phyloP scores from a whole-genome alignment of 2,797 vertebrate species.

The Pelochelys cantorii region DNA sequence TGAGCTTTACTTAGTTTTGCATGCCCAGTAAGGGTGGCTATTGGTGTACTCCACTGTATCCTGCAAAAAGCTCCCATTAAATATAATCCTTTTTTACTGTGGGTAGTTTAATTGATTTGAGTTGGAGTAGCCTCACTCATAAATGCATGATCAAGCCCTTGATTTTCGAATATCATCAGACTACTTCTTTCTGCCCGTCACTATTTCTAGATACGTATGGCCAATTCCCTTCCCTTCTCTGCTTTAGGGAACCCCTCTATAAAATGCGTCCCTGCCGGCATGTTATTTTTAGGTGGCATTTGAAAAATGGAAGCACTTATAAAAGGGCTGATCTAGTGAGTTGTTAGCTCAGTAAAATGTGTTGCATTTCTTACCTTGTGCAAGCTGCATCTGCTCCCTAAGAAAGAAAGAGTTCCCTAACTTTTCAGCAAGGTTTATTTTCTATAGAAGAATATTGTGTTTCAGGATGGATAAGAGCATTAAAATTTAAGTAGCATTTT shows the following conservation, averaged over 20 bases:
- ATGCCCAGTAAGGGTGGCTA: rapidly evolving
- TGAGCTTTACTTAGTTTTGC: background rate
- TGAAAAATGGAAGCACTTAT: rapidly evolving
- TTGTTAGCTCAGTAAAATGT: background rate
- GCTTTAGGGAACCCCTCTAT: background rate
- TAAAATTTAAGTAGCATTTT: constrained; percentile 67
- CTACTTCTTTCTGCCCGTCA: rapidly evolving
- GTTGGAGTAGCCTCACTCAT: background rate
- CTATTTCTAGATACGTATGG: background rate
- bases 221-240: background rate
- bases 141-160: background rate
- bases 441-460: constrained; percentile 33
- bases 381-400: background rate
- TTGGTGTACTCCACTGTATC: rapidly evolving
- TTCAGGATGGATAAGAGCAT: constrained; percentile 14
- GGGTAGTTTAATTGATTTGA: background rate
- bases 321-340: background rate
- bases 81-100: background rate
- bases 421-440: background rate
- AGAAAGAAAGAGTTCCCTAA: background rate
- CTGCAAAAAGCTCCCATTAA: background rate
- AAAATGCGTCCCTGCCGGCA: background rate
- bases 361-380: background rate
- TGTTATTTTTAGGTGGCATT: background rate
- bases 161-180: rapidly evolving